Conservation (phyloP, 2,113 vertebrate species). For the Mirza zaza region DNA sequence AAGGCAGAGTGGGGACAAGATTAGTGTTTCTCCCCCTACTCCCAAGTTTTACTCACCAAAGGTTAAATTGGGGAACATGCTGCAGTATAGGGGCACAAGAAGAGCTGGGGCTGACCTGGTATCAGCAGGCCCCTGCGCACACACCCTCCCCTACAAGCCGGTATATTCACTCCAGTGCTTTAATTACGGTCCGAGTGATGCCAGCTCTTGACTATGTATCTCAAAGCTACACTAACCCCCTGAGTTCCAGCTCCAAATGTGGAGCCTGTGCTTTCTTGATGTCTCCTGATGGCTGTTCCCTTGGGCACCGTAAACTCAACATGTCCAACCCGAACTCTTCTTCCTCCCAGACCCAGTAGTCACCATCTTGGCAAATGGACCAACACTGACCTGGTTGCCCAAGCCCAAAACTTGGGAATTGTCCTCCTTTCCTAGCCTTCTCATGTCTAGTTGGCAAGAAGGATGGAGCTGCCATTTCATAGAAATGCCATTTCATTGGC, state of each 20-base stretch:
- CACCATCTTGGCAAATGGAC: background rate
- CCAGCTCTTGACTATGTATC: background rate
- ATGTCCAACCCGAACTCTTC: background rate
- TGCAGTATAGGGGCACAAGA: background rate
- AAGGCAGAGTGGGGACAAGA: background rate
- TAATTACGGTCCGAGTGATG: background rate
- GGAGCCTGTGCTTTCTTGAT: background rate
- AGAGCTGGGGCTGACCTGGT: background rate
- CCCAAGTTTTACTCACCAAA: background rate
- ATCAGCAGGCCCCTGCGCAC: background rate
- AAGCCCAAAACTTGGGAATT: background rate
- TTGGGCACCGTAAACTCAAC: background rate
- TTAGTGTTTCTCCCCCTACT: background rate
- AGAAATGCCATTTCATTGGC: slow-evolving; percentile 6
- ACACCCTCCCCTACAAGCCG: no score
- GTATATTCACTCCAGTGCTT: background rate
- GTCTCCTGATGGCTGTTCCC: background rate
- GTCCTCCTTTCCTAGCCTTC: background rate
- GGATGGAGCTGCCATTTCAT: background rate
- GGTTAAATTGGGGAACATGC: background rate
- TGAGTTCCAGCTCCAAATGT: background rate
- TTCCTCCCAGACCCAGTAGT: background rate
- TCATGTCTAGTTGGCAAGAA: background rate
- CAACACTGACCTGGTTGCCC: background rate
- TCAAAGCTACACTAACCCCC: background rate